Conservation (phyloP, 1,140 invertebrate species). For the Sipha flava region DNA sequence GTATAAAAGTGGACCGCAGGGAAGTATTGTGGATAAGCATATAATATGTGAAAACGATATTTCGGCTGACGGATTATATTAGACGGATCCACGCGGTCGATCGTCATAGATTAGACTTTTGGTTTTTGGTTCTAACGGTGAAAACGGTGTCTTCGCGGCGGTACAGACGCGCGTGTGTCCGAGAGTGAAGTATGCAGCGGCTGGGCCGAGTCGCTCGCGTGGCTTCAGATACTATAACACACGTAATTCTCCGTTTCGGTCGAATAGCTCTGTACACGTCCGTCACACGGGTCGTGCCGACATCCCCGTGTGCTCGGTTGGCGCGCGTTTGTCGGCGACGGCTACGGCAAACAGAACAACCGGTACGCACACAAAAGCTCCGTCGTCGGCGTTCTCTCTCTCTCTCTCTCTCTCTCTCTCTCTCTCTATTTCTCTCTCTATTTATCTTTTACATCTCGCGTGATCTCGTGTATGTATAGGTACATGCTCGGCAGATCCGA, state of each 20-base stretch:
- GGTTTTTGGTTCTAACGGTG: too few species aligned
- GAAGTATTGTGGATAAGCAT: neutral
- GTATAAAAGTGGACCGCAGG: too few species aligned
- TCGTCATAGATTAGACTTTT: too few species aligned
- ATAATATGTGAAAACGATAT: too few species aligned
- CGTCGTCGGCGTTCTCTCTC: neutral
- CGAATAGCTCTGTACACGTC: slow-evolving; percentile 1
- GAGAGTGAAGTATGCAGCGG: too few species aligned
- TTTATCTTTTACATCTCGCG: slow-evolving; percentile 14
- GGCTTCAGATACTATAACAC: neutral
- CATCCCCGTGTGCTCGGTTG: neutral
- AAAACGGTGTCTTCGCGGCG: too few species aligned
- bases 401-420: slow-evolving; percentile 14
- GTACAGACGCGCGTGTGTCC: too few species aligned
- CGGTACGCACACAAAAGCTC: slow-evolving; percentile 9
- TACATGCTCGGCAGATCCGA: slow-evolving; percentile 9
- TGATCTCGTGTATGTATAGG: neutral
- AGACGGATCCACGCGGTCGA: too few species aligned
- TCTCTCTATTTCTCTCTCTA: slow-evolving; percentile 9
- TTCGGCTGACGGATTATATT: neutral
- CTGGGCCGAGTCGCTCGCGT: too few species aligned
- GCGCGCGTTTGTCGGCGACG: neutral
- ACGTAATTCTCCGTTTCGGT: slow-evolving; percentile 8
- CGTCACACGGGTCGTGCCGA: slow-evolving; percentile 13
- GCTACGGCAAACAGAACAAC: neutral